Percentiles rank a stretch among this genome's conserved stretches.
phyloP scores from a whole-genome alignment of 2,888 invertebrate genomes.

The Callyntrura sp. region DNA sequence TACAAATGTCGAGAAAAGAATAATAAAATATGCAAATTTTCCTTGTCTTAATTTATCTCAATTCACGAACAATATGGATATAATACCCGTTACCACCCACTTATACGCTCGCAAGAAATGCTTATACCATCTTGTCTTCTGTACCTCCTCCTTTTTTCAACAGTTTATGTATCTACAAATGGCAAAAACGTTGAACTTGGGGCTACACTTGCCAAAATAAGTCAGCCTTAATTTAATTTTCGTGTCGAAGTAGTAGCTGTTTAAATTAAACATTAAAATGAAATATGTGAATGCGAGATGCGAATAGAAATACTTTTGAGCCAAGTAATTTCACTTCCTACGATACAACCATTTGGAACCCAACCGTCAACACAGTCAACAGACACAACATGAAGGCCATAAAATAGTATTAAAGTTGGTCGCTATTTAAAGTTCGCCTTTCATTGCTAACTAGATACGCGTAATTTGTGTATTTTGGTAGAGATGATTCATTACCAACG shows the following conservation, averaged over 20 bases:
- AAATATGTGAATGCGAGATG: constrained; percentile 3
- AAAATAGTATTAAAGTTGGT: neutral
- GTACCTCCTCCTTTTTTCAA: neutral
- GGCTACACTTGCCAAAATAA: constrained; percentile 41
- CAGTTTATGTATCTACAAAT: neutral
- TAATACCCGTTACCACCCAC: constrained; percentile 12
- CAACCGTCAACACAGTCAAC: neutral
- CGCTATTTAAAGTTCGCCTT: no score
- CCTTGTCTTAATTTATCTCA: neutral
- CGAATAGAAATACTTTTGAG: neutral
- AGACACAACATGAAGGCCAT: neutral
- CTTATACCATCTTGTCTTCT: neutral
- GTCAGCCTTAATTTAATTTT: constrained; percentile 58
- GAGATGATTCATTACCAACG: constrained; percentile 42
- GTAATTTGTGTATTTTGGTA: no score
- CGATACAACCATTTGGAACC: constrained; percentile 7
- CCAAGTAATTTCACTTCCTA: constrained; percentile 55
- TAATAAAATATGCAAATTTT: constrained; percentile 17
- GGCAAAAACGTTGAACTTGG: constrained; percentile 16
- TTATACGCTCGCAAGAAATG: no score
- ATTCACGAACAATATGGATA: constrained; percentile 15
- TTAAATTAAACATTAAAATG: neutral
- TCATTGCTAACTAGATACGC: no score
- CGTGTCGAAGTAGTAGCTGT: constrained; percentile 12
- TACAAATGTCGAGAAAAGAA: neutral